These are phyloP conservation scores for Sesia apiformis DNA, from an alignment of 2,888 invertebrate species.

Conservation along the genomic window DNA sequence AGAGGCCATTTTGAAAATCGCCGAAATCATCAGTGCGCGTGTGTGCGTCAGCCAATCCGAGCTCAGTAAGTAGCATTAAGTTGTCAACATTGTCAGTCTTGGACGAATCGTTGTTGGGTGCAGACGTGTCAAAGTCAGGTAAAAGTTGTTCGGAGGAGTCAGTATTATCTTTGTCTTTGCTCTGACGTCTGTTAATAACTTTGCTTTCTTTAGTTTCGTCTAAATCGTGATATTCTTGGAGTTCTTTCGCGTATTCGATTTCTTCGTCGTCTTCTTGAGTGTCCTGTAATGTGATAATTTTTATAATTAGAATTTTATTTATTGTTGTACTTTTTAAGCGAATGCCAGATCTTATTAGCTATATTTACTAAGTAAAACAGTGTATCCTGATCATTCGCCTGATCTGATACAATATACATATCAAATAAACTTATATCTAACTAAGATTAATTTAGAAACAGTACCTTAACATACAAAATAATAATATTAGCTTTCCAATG, in stretches of 20 bases:
- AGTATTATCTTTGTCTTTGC: constrained; percentile 44
- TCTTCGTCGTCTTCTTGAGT: constrained; percentile 73
- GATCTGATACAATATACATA: background rate
- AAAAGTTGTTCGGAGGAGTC: constrained; percentile 51
- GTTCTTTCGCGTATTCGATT: constrained; percentile 63
- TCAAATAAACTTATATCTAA: too few species aligned
- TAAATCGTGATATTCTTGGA: constrained; percentile 63
- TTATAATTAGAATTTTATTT: too few species aligned
- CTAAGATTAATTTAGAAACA: too few species aligned
- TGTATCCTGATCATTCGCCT: too few species aligned
- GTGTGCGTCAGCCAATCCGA: constrained; percentile 71
- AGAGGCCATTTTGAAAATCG: constrained; percentile 57
- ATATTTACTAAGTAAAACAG: too few species aligned
- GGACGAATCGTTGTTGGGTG: constrained; percentile 12
- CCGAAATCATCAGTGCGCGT: constrained; percentile 42
- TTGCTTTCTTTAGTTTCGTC: constrained; percentile 59
- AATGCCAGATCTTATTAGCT: too few species aligned
- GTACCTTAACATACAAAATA: too few species aligned
- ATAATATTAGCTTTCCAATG: too few species aligned
- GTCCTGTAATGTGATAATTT: constrained; percentile 29
- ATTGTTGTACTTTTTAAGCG: too few species aligned
- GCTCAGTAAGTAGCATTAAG: constrained; percentile 66
- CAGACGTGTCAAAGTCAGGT: constrained; percentile 36
- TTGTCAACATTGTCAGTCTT: constrained; percentile 33
- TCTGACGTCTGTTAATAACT: constrained; percentile 41